These are phyloP conservation scores for Cydia fagiglandana DNA, from an alignment of 1,140 invertebrate species.

Conservation along the genomic window DNA sequence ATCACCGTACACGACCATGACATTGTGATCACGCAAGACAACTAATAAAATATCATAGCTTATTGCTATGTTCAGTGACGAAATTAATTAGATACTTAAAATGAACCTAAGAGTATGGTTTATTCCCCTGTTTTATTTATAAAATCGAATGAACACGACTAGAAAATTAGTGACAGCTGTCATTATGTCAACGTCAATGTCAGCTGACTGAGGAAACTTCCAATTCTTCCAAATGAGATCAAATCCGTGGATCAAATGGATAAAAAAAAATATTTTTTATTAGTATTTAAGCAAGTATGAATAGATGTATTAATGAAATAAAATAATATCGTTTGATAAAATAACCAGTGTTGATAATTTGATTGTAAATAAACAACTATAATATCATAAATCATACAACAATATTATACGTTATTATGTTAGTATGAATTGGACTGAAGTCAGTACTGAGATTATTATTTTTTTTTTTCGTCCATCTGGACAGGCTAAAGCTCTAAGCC, in stretches of 20 bases:
- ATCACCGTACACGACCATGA: constrained; percentile 8
- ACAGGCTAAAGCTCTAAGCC: too few relatives aligned
- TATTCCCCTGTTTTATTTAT: not conserved
- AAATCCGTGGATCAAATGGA: not conserved
- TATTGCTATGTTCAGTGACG: constrained; percentile 5
- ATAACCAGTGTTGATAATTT: too few relatives aligned
- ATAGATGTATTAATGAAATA: too few relatives aligned
- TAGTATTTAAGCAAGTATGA: too few relatives aligned
- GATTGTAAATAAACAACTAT: too few relatives aligned
- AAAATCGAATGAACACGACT: not conserved
- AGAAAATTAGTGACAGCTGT: not conserved
- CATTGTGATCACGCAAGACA: constrained; percentile 19
- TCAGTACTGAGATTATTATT: not conserved
- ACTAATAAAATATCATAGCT: constrained; percentile 19
- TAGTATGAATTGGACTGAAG: not conserved
- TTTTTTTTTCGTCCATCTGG: too few relatives aligned
- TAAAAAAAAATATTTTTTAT: too few relatives aligned
- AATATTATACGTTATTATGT: too few relatives aligned
- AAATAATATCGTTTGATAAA: too few relatives aligned
- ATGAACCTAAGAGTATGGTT: constrained; percentile 12
- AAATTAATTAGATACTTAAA: constrained; percentile 13
- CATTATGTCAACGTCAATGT: constrained; percentile 10
- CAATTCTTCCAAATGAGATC: not conserved
- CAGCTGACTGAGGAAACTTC: constrained; percentile 11
- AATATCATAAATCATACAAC: too few relatives aligned